These are phyloP conservation scores for Drosophila atripex DNA, from an alignment of 2,888 invertebrate species.

Conservation along the genomic window DNA sequence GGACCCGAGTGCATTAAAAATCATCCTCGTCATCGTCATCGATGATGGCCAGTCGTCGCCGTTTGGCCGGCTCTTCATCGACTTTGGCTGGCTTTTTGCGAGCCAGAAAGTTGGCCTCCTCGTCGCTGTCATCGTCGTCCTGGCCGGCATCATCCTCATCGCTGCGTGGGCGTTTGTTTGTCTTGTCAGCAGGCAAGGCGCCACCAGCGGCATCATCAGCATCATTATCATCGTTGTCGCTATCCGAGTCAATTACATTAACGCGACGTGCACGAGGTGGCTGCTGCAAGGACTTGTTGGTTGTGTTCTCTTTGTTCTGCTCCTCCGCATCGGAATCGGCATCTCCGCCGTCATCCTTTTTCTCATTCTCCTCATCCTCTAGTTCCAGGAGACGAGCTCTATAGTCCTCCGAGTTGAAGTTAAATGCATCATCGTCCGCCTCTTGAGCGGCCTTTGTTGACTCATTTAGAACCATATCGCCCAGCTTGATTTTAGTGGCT, in stretches of 20 bases:
- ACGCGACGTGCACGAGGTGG: slow-evolving; percentile 74
- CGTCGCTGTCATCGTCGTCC: slow-evolving; percentile 58
- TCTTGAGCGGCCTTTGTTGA: slow-evolving; percentile 44
- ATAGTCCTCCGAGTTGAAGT: slow-evolving; percentile 83
- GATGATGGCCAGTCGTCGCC: slow-evolving; percentile 82
- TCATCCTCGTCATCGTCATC: slow-evolving; percentile 79
- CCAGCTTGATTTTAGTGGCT: slow-evolving; percentile 70
- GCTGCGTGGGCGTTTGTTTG: slow-evolving; percentile 76
- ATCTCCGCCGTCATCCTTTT: slow-evolving; percentile 26
- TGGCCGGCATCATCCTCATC: slow-evolving; percentile 60
- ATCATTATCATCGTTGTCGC: slow-evolving; percentile 66
- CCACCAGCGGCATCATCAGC: slow-evolving; percentile 40
- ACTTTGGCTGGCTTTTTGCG: slow-evolving; percentile 74
- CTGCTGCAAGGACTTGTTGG: slow-evolving; percentile 62
- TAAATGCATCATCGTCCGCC: slow-evolving; percentile 69
- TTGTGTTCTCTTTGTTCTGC: slow-evolving; percentile 64
- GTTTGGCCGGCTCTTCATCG: slow-evolving; percentile 73
- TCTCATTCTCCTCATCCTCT: slow-evolving; percentile 53
- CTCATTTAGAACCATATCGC: slow-evolving; percentile 69
- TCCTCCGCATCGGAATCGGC: slow-evolving; percentile 23
- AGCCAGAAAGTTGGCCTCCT: slow-evolving; percentile 77
- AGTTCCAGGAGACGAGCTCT: slow-evolving; percentile 81
- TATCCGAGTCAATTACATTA: slow-evolving; percentile 83
- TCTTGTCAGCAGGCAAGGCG: slow-evolving; percentile 63
- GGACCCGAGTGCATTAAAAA: slow-evolving; percentile 55